Evolutionary conservation across 2,797 vertebrate species (phyloP).

Genomic region (Nyctibius grandis): DNA sequence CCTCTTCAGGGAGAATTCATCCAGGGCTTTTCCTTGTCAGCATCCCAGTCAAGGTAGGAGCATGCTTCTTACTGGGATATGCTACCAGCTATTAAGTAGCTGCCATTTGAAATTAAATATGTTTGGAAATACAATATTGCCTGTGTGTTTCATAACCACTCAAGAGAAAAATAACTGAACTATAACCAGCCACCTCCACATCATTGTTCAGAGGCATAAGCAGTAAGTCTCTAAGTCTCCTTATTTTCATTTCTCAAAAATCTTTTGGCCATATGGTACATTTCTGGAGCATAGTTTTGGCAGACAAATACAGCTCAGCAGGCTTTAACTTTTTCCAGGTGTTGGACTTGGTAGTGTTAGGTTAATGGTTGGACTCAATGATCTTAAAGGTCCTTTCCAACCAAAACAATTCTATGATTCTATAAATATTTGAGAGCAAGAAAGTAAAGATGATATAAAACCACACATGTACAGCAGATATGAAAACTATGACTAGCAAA

Average conservation of each 20-base stretch:
- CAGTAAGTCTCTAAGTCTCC: not conserved
- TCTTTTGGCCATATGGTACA: not conserved
- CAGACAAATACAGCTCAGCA: not conserved
- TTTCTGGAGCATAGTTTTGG: not conserved
- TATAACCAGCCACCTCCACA: not conserved
- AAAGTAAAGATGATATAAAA: not conserved
- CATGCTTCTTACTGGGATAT: not conserved
- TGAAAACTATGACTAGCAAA: not conserved
- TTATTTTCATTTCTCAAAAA: not conserved
- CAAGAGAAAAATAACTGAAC: not conserved
- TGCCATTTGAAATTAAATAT: not conserved
- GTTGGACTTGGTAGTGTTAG: too few relatives aligned
- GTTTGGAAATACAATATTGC: not conserved
- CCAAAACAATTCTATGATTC: too few relatives aligned
- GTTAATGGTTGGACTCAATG: too few relatives aligned
- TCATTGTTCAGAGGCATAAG: not conserved
- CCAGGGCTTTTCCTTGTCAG: not conserved
- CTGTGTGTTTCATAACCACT: not conserved
- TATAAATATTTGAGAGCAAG: too few relatives aligned
- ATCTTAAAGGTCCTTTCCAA: too few relatives aligned
- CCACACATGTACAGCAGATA: rapidly evolving
- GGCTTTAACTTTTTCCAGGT: conserved; percentile 21
- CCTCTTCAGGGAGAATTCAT: not conserved
- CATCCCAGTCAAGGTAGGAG: not conserved
- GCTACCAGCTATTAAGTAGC: not conserved